phyloP scores from a whole-genome alignment of 1,140 invertebrate genomes.

The Nephila pilipes region DNA sequence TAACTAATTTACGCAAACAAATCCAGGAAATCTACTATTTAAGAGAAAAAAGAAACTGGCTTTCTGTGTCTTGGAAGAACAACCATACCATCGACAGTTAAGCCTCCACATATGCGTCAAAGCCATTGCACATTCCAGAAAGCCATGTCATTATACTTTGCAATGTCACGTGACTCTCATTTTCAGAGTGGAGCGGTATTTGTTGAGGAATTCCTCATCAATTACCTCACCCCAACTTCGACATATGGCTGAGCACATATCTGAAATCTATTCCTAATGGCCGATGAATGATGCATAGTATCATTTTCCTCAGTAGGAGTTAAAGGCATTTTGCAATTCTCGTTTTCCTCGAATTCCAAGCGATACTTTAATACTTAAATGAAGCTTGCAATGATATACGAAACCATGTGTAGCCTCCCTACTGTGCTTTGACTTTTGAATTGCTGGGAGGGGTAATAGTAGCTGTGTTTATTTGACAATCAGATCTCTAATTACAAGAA shows the following conservation, averaged over 20 bases:
- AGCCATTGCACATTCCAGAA: neutral
- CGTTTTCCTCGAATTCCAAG: constrained; percentile 21
- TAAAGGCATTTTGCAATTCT: constrained; percentile 11
- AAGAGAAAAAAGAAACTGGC: no score
- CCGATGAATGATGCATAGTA: constrained; percentile 36
- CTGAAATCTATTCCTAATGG: neutral
- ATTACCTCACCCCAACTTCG: neutral
- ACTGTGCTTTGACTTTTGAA: neutral
- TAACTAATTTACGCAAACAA: no score
- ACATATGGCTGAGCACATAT: constrained; percentile 25
- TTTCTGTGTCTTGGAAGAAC: no score
- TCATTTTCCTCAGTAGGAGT: neutral
- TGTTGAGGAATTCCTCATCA: constrained; percentile 13
- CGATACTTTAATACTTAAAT: neutral
- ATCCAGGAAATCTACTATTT: no score
- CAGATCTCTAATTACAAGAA: neutral
- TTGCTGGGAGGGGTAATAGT: neutral
- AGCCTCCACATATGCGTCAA: neutral
- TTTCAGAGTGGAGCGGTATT: constrained; percentile 4
- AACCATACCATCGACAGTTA: neutral
- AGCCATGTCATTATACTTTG: constrained; percentile 12
- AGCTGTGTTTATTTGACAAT: neutral
- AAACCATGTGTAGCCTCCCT: neutral
- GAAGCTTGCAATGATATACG: neutral
- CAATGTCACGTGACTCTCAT: neutral